These are phyloP conservation scores for Meghimatium bilineatum DNA, from an alignment of 2,888 invertebrate genomes.

Conservation along the genomic window DNA sequence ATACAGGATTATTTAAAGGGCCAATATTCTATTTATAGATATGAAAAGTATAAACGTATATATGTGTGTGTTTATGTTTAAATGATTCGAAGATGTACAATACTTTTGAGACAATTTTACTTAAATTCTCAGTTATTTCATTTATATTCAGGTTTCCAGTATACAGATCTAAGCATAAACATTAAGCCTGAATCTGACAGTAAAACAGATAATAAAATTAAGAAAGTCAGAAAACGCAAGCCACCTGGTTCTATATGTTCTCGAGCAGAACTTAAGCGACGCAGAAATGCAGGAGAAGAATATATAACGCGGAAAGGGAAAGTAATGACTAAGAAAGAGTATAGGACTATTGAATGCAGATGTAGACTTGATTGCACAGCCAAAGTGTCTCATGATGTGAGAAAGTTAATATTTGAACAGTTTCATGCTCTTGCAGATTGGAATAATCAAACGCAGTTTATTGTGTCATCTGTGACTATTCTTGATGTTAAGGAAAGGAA, in stretches of 20 bases:
- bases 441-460: slow-evolving; percentile 46
- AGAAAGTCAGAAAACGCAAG: slow-evolving; percentile 38
- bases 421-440: slow-evolving; percentile 43
- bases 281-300: slow-evolving; percentile 41
- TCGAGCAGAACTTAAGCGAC: slow-evolving; percentile 35
- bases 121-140: not conserved
- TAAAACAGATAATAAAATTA: slow-evolving; percentile 20
- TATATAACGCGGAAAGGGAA: slow-evolving; percentile 41
- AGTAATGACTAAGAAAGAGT: slow-evolving; percentile 33
- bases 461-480: slow-evolving; percentile 42
- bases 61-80: too few relatives aligned
- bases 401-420: slow-evolving; percentile 39
- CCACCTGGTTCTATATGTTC: slow-evolving; percentile 27
- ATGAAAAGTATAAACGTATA: not conserved
- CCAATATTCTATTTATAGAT: too few relatives aligned
- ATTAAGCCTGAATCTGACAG: slow-evolving; percentile 18
- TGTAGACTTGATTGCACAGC: slow-evolving; percentile 36
- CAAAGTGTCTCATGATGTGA: slow-evolving; percentile 40
- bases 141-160: slow-evolving; percentile 25
- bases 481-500: slow-evolving; percentile 38
- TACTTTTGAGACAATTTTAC: not conserved
- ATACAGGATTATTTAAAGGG: too few relatives aligned
- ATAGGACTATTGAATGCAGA: slow-evolving; percentile 33
- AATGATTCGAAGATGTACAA: not conserved
- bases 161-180: slow-evolving; percentile 1